phyloP scores from a whole-genome alignment of 2,888 invertebrate genomes.

The Apomyelois bistriatella region DNA sequence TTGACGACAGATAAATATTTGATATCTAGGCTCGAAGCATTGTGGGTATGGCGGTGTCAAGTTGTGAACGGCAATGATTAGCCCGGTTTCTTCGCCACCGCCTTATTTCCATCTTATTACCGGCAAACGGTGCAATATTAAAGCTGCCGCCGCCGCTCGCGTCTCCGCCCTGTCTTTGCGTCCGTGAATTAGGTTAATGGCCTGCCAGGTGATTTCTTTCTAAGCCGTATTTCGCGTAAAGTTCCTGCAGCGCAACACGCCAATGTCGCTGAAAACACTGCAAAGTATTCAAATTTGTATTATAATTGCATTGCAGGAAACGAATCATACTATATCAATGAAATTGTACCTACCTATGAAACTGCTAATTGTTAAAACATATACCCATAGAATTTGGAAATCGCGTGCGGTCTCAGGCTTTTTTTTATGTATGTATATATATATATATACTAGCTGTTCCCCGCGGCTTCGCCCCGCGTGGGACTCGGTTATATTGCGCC shows the following conservation, averaged over 20 bases:
- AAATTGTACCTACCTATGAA: conserved; percentile 24
- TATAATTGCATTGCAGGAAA: neutral
- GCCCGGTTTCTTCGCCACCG: conserved; percentile 67
- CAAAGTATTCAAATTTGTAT: conserved; percentile 39
- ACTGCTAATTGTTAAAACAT: too few relatives aligned
- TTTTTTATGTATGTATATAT: too few relatives aligned
- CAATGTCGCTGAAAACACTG: conserved; percentile 59
- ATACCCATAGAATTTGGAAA: too few relatives aligned
- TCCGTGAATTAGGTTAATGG: conserved; percentile 80
- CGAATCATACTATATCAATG: neutral
- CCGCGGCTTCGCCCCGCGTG: too few relatives aligned
- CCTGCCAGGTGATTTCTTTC: conserved; percentile 78
- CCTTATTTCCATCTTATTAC: conserved; percentile 80
- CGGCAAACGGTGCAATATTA: conserved; percentile 74
- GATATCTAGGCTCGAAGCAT: neutral
- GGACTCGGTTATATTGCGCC: too few relatives aligned
- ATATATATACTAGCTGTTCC: too few relatives aligned
- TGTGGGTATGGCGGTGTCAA: conserved; percentile 42
- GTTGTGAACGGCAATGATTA: conserved; percentile 70
- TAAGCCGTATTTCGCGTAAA: conserved; percentile 69
- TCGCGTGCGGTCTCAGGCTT: too few relatives aligned
- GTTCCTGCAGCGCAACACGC: conserved; percentile 63
- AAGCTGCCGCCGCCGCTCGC: conserved; percentile 56
- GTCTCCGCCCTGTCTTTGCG: conserved; percentile 76
- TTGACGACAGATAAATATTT: neutral